phyloP scores from a whole-genome alignment of 2,113 vertebrate genomes.

The Dinomys branickii region DNA sequence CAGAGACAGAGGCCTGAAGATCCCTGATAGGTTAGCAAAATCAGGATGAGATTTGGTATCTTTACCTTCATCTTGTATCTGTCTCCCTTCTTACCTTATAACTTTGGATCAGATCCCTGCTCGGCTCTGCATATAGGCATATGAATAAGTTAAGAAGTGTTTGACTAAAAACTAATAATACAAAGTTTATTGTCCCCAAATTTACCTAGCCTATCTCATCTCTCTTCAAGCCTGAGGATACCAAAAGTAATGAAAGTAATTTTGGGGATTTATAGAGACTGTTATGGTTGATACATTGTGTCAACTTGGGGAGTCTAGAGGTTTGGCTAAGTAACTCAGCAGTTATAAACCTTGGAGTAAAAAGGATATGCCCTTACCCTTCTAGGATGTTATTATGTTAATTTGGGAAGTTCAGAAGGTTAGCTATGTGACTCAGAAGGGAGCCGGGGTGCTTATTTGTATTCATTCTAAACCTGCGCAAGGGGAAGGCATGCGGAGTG shows the following conservation, averaged over 20 bases:
- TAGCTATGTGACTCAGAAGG: too few relatives aligned
- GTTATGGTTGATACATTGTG: too few relatives aligned
- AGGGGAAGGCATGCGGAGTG: too few relatives aligned
- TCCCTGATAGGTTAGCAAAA: background rate
- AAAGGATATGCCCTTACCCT: too few relatives aligned
- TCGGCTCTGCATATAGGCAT: background rate
- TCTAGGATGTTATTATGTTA: too few relatives aligned
- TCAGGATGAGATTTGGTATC: background rate
- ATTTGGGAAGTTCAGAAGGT: too few relatives aligned
- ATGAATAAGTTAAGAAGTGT: background rate
- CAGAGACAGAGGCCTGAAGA: background rate
- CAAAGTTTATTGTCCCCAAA: background rate
- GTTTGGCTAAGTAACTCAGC: too few relatives aligned
- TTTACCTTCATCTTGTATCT: background rate
- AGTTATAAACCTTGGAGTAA: too few relatives aligned
- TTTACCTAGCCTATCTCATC: background rate
- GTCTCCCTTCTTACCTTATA: background rate
- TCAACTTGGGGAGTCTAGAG: too few relatives aligned
- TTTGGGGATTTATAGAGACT: background rate
- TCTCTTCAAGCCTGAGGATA: background rate
- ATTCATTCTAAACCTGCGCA: too few relatives aligned
- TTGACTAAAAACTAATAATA: background rate
- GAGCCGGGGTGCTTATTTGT: too few relatives aligned
- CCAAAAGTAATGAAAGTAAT: background rate
- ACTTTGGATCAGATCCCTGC: background rate